Percentiles rank a stretch among this genome's conserved stretches.
These are phyloP conservation scores for Parotia lawesii DNA, from an alignment of 2,113 vertebrate species.

Conservation along the genomic window DNA sequence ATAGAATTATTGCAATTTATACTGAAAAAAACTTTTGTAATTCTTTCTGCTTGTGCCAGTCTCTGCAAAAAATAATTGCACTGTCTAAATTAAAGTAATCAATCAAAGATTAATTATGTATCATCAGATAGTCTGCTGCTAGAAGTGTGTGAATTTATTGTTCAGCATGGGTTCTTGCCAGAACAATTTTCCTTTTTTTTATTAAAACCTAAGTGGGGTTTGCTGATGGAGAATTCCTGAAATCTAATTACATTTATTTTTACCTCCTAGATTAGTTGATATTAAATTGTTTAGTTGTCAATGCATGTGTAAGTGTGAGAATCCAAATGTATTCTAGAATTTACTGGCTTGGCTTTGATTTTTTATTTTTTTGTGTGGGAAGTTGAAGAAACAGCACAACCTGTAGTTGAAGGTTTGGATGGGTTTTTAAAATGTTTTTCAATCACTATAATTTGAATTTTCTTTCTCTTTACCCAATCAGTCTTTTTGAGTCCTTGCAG, in stretches of 20 bases:
- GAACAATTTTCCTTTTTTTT: background rate
- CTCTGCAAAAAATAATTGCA: background rate
- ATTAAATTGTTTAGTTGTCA: background rate
- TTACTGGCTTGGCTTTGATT: background rate
- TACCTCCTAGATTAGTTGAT: background rate
- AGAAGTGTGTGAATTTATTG: background rate
- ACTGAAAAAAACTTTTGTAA: background rate
- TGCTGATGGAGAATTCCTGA: background rate
- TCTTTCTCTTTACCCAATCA: background rate
- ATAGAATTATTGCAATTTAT: background rate
- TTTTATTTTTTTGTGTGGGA: background rate
- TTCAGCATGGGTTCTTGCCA: background rate
- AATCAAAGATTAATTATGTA: conserved; percentile 21
- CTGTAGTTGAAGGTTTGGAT: background rate
- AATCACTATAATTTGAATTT: background rate
- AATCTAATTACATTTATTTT: background rate
- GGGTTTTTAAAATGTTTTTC: background rate
- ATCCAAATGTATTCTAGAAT: background rate
- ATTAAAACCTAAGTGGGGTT: background rate
- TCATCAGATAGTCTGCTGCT: background rate
- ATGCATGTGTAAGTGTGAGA: background rate
- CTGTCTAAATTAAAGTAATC: conserved; percentile 7
- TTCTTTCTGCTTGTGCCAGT: background rate
- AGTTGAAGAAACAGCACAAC: background rate
- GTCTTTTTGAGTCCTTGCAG: background rate